Evolutionary conservation across 2,888 invertebrate genomes (phyloP), one percentile per base, ranked within the genome.

Genomic region (Synanthedon tipuliformis): DNA sequence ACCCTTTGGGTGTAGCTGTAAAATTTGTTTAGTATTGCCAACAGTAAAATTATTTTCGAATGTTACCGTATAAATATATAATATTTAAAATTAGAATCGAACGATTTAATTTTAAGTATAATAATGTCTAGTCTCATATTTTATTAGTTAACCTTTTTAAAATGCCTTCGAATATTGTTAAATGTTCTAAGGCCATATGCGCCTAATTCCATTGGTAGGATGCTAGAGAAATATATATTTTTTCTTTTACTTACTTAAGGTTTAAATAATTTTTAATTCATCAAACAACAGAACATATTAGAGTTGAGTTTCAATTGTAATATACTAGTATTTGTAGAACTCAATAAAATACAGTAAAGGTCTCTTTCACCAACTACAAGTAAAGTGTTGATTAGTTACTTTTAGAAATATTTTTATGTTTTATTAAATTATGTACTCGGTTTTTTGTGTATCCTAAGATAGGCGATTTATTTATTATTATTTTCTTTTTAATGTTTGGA

Each of bases 1-100:
- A 79, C 81, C 83, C 82, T 67, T 65, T 60, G 62, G 64, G 68
- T 62, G 65, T 82, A 80, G 79, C 34, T 54, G 52, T 57, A 53
- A 54, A 45, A 18, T 41, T 15, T 52, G 15, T 50, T 50, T 18
- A 50, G 50, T 50, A 50, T 50, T 50, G 49, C 45, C 45, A 45
- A 45, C n/a, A 13, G 15, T 45, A 45, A 45, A 45, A 45, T n/a
- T 13, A 15, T 45, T 45, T 45, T 45, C n/a, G 8, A 45, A 45
- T 13, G 45, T 15, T 13, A 45, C 45, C 15, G 45, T 45, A n/a
- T 45, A 13, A 23, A 45, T 12, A 45, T 13, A 45, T 45, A 15
- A 45, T 7, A 12, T n/a, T 45, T 45, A 15, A 45, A 3, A 13
- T 12, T 45, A 34, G 15, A 45, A 45, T 12, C 45, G 34, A 34